These are phyloP conservation scores for Vultur gryphus DNA, from an alignment of 2,797 vertebrate genomes.

Conservation along the genomic window DNA sequence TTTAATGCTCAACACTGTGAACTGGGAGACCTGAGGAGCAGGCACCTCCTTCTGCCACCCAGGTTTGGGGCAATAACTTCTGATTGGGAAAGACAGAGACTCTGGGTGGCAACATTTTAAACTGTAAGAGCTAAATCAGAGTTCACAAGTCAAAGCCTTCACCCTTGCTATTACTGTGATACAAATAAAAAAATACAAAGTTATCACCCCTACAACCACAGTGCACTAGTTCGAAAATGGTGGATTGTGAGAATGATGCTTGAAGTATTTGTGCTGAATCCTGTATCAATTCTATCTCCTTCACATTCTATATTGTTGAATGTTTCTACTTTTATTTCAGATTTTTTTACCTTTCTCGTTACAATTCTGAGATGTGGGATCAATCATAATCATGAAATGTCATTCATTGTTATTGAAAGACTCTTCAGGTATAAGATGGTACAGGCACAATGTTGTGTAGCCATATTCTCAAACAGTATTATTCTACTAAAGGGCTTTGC, in stretches of 20 bases:
- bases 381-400: background rate
- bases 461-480: background rate
- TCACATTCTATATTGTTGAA: background rate
- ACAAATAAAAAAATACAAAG: background rate
- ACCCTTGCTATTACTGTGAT: background rate
- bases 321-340: background rate
- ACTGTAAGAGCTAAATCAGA: background rate
- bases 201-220: background rate
- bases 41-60: background rate
- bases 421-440: background rate
- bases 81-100: background rate
- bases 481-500: background rate
- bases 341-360: background rate
- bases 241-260: background rate
- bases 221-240: background rate
- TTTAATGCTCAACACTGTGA: background rate
- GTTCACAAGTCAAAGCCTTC: background rate
- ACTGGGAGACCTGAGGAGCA: background rate
- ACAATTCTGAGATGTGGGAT: background rate
- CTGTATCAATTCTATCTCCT: background rate
- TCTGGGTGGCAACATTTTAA: background rate
- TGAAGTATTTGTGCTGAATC: background rate
- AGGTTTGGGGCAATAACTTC: background rate
- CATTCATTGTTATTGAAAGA: background rate
- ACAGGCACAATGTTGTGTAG: background rate